Conservation (phyloP, 2,888 invertebrate species). For the Sussaba pulchella region DNA sequence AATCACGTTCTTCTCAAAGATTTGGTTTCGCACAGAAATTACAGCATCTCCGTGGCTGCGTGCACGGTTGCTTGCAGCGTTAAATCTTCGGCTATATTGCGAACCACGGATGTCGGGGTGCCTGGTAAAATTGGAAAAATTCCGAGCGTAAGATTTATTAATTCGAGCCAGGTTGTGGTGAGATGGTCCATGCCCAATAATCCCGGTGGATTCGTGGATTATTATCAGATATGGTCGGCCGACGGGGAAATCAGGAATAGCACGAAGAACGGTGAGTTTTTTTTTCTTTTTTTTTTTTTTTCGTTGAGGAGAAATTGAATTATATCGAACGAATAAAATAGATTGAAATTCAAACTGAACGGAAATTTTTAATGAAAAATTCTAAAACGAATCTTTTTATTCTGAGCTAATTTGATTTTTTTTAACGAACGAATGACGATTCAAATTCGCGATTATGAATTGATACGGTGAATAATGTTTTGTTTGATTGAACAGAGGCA, state of each 20-base stretch:
- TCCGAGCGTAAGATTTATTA: conserved; percentile 83
- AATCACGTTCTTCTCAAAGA: conserved; percentile 73
- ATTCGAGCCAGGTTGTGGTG: conserved; percentile 84
- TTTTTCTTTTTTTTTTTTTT: not conserved
- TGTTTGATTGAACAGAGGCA: conserved; percentile 72
- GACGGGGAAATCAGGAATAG: conserved; percentile 79
- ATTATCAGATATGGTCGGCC: conserved; percentile 85
- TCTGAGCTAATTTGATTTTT: no score
- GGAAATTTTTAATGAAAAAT: no score
- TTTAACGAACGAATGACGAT: no score
- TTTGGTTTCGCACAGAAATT: conserved; percentile 88
- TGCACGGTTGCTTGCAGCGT: conserved; percentile 90
- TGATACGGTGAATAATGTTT: conserved; percentile 23
- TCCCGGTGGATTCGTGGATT: conserved; percentile 84
- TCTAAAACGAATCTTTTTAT: no score
- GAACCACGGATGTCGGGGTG: conserved; percentile 88
- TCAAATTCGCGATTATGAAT: no score
- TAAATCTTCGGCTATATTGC: conserved; percentile 85
- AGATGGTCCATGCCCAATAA: conserved; percentile 84
- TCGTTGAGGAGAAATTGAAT: conserved; percentile 14
- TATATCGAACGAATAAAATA: not conserved
- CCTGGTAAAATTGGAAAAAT: conserved; percentile 84
- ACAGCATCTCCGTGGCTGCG: conserved; percentile 89
- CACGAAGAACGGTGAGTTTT: conserved; percentile 73
- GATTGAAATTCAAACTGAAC: no score